A percentile compares a stretch with the other conserved stretches of the same genome.
Conservation (phyloP, 2,113 vertebrate species). For the Notothenia coriiceps region DNA sequence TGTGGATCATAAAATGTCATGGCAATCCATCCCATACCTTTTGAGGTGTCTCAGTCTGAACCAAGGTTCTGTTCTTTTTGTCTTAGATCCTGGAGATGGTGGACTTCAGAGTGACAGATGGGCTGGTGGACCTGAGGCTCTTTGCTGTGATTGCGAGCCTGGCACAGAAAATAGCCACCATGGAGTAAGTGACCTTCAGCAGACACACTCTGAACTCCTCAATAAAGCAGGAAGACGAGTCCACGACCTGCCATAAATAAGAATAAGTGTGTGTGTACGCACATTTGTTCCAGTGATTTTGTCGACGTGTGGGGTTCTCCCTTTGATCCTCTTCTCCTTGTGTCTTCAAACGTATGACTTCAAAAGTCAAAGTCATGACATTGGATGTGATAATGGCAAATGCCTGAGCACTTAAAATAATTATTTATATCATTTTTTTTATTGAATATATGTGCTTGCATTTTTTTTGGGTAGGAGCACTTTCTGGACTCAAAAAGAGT, state of each 20-base stretch:
- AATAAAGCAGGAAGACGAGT: conserved; percentile 82
- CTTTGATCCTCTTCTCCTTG: conserved; percentile 27
- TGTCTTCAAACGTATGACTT: conserved; percentile 16
- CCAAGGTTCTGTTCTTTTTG: neutral
- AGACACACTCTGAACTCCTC: conserved; percentile 86
- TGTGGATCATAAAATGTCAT: no score
- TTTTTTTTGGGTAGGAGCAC: no score
- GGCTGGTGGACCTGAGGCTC: conserved; percentile 93
- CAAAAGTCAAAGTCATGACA: conserved; percentile 7
- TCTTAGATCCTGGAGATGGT: conserved; percentile 93
- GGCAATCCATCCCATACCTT: neutral
- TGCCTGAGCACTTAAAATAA: neutral
- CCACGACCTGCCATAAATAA: conserved; percentile 73
- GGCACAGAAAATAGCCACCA: conserved; percentile 91
- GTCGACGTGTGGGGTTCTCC: conserved; percentile 54
- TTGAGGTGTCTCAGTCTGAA: neutral
- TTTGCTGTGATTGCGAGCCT: conserved; percentile 93
- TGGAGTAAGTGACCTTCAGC: conserved; percentile 87
- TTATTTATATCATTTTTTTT: no score
- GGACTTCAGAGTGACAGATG: conserved; percentile 95
- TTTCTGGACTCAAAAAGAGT: no score
- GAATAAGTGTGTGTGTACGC: conserved; percentile 58
- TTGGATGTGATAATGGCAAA: neutral
- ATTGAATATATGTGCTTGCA: no score
- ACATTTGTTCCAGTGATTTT: conserved; percentile 54